Evolutionary conservation across 2,113 vertebrate genomes (phyloP).

Genomic region (Anoplopoma fimbria): DNA sequence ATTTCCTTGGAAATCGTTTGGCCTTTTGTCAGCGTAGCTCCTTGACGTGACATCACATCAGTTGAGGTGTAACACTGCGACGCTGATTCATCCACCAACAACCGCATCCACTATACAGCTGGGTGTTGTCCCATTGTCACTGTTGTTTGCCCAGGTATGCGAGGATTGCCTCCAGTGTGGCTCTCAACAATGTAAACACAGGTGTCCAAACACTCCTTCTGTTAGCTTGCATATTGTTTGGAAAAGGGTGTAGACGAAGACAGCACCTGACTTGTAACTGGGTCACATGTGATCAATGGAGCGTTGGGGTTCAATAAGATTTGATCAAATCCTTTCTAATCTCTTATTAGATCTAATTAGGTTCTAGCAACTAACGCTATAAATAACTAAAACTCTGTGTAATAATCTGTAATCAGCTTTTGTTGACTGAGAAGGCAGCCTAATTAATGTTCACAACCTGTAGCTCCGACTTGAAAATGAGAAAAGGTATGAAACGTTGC

Average conservation of each 20-base stretch:
- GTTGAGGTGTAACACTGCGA: not conserved
- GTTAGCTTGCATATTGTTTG: not conserved
- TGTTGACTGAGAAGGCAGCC: slow-evolving; percentile 14
- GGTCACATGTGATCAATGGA: slow-evolving; percentile 6
- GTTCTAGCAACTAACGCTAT: not conserved
- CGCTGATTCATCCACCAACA: not conserved
- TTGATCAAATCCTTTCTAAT: not conserved
- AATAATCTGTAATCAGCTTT: slow-evolving; percentile 17
- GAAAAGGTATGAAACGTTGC: not conserved
- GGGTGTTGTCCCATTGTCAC: not conserved
- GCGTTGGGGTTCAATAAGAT: not conserved
- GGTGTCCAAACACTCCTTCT: not conserved
- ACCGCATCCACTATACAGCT: too few species aligned
- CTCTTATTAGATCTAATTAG: not conserved
- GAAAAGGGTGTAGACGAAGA: not conserved
- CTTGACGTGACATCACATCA: not conserved
- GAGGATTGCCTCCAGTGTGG: too few species aligned
- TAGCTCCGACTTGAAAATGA: slow-evolving; percentile 10
- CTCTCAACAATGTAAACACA: not conserved
- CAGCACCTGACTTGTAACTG: not conserved
- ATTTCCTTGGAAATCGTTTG: not conserved
- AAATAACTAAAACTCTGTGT: not conserved
- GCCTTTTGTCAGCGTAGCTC: not conserved
- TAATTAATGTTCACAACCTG: slow-evolving; percentile 40
- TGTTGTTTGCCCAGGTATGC: slow-evolving; percentile 8